These are phyloP conservation scores for Xenopus petersii DNA, from an alignment of 2,797 vertebrate genomes.

Conservation along the genomic window DNA sequence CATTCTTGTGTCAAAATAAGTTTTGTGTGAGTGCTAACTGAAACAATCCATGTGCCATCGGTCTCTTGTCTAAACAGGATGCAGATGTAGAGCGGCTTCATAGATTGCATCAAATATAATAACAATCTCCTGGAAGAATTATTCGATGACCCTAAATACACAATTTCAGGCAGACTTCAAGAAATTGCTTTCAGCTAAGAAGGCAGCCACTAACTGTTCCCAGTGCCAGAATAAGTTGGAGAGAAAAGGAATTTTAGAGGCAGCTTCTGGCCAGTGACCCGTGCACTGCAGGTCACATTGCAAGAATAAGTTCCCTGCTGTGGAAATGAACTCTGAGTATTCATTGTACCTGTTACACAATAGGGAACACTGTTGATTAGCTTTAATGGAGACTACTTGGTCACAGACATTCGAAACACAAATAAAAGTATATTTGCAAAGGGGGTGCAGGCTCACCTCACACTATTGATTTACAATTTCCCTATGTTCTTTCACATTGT, in stretches of 20 bases:
- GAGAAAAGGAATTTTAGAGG: neutral
- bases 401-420: neutral
- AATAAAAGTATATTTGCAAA: neutral
- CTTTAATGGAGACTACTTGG: neutral
- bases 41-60: too few species aligned
- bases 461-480: neutral
- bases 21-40: too few species aligned
- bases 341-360: slow-evolving; percentile 8
- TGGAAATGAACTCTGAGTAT: slow-evolving; percentile 25
- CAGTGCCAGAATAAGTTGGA: neutral
- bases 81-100: too few species aligned
- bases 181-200: too few species aligned
- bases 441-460: neutral
- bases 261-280: slow-evolving; percentile 9
- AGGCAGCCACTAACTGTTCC: too few species aligned
- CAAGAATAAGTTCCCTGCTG: slow-evolving; percentile 10
- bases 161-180: too few species aligned
- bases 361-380: slow-evolving; percentile 8
- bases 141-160: too few species aligned
- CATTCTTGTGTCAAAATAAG: too few species aligned
- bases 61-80: too few species aligned
- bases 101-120: too few species aligned
- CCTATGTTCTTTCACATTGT: too few species aligned
- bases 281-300: slow-evolving; percentile 1
- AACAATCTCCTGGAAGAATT: too few species aligned